Evolutionary conservation across 2,113 vertebrate species (phyloP), one percentile per base, ranked within the genome.

Genomic region (Pseudopipra pipra): DNA sequence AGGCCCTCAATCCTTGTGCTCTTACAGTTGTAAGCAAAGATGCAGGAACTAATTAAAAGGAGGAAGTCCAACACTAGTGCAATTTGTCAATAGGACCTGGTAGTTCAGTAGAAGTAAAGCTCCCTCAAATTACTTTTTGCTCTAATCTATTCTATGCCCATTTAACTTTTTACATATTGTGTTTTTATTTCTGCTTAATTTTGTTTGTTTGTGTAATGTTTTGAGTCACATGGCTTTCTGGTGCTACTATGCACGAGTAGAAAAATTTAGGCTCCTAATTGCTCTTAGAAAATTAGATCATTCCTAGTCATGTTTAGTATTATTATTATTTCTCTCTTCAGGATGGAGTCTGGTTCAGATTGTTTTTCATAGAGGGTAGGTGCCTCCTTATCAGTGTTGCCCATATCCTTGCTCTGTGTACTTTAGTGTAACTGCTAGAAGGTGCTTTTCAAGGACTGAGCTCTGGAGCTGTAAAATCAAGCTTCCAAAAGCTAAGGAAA

Each of bases 401-500:
- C 85, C 62, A 63, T 85, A 88, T 87, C 49, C 71, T 72, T 77
- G 31, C 84, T 92, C 77, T 62, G 13, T 94, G 56, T 78, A 61
- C n/a, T 93, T 95, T 94, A 90, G 89, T 97, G 66, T 83, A 94
- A 63, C 46, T 72, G 91, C 88, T 95, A 73, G 92, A 96, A 95
- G 80, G 74, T 83, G 43, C 72, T 96, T 96, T 88, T 90, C 73
- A 81, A 92, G 97, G 74, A 20, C 88, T 90, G 94, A 96, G 37
- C 74, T 96, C 93, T 96, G 86, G 73, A 96, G 70, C 71, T 94
- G 66, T 93, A 72, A 96, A 96, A 82, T 87, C 85, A 95, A 92
- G 52, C 83, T 97, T 90, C 85, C 68, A 82, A 96, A 97, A 95
- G 84, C 90, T 86, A 95, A 95, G 63, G 78, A 79, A 97, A 97